Percentiles rank a stretch among this genome's conserved stretches.
Evolutionary conservation across 2,888 invertebrate species (phyloP).

Genomic region (Sericinus montela): DNA sequence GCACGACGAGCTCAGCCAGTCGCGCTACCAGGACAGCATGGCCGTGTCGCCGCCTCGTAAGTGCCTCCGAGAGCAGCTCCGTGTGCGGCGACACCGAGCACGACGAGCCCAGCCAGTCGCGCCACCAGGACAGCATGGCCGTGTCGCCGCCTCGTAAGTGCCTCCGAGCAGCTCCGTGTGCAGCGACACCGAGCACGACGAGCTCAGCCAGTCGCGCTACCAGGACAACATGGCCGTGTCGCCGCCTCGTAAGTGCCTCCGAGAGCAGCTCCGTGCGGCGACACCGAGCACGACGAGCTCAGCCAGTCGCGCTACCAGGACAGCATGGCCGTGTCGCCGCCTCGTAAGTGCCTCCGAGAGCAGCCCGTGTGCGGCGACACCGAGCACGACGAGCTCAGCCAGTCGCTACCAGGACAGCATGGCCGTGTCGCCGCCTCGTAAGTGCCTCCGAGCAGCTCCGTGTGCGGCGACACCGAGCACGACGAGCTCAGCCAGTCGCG

Average conservation of each 20-base stretch:
- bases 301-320: conserved; percentile 82
- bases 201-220: conserved; percentile 84
- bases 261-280: conserved; percentile 87
- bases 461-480: too few relatives aligned
- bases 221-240: conserved; percentile 77
- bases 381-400: conserved; percentile 91
- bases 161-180: too few relatives aligned
- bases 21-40: too few relatives aligned
- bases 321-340: conserved; percentile 80
- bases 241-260: conserved; percentile 78
- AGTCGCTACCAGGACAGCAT: conserved; percentile 74
- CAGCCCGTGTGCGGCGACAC: conserved; percentile 87
- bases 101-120: too few relatives aligned
- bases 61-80: too few relatives aligned
- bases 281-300: conserved; percentile 91
- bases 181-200: conserved; percentile 90
- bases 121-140: too few relatives aligned
- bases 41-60: too few relatives aligned
- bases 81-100: too few relatives aligned
- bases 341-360: conserved; percentile 81
- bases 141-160: too few relatives aligned
- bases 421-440: conserved; percentile 82
- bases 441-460: conserved; percentile 81
- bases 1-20: too few relatives aligned
- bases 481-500: too few relatives aligned